A percentile compares a stretch with the other conserved stretches of the same genome.
These are phyloP conservation scores for Ascaphus truei DNA, from an alignment of 2,113 vertebrate genomes.

Conservation along the genomic window DNA sequence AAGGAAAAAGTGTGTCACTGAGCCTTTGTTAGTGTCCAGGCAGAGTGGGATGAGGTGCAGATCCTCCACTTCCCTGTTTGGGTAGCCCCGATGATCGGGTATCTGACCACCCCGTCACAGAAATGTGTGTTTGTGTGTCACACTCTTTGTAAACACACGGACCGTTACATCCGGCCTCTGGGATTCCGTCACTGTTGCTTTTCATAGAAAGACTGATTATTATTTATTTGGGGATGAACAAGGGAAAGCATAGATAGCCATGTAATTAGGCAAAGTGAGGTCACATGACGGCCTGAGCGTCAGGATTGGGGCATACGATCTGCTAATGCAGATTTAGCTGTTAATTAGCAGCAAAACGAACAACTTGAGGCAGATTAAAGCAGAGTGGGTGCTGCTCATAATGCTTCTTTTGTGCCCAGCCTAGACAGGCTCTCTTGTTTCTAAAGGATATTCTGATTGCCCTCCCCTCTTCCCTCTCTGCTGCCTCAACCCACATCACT, in stretches of 20 bases:
- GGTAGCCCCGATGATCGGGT: too few species aligned
- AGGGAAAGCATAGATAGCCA: constrained; percentile 7
- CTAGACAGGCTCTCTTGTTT: constrained; percentile 28
- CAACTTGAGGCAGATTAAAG: constrained; percentile 37
- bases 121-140: too few species aligned
- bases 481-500: constrained; percentile 23
- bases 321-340: background rate
- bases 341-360: constrained; percentile 35
- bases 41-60: too few species aligned
- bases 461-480: background rate
- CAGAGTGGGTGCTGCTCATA: constrained; percentile 12
- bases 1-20: too few species aligned
- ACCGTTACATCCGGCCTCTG: too few species aligned
- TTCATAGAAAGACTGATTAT: too few species aligned
- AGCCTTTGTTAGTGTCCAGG: too few species aligned
- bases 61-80: too few species aligned
- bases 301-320: constrained; percentile 1
- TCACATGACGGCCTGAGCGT: constrained; percentile 13
- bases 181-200: too few species aligned
- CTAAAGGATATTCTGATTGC: constrained; percentile 22
- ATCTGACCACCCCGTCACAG: too few species aligned
- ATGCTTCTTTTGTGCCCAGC: background rate
- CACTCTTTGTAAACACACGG: too few species aligned
- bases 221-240: too few species aligned
- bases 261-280: constrained; percentile 1